Evolutionary conservation across 1,140 invertebrate species (phyloP).

Genomic region (Nebria ingens): DNA sequence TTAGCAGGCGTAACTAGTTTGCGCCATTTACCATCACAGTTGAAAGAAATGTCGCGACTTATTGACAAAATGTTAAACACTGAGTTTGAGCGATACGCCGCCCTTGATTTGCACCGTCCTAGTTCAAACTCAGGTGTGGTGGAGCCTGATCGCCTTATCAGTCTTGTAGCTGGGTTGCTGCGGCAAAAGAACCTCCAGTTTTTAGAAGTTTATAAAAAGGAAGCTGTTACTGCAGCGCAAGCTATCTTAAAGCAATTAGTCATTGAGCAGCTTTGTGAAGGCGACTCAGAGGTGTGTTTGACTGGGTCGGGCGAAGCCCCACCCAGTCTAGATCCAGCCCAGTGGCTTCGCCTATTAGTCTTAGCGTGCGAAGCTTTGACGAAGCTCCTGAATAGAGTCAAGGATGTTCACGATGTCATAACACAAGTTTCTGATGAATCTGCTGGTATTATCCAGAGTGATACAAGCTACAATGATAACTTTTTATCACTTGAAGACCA

Average conservation of each 20-base stretch:
- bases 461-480: constrained; percentile 48
- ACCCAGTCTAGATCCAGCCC: constrained; percentile 52
- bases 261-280: constrained; percentile 65
- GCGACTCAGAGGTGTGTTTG: constrained; percentile 49
- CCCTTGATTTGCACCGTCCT: constrained; percentile 84
- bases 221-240: constrained; percentile 80
- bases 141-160: constrained; percentile 76
- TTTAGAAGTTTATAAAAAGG: constrained; percentile 79
- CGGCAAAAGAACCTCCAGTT: constrained; percentile 79
- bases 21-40: constrained; percentile 87
- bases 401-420: constrained; percentile 66
- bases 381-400: constrained; percentile 47
- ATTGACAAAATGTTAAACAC: constrained; percentile 95
- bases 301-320: constrained; percentile 58
- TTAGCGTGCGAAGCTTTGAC: constrained; percentile 59
- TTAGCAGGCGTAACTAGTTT: constrained; percentile 87
- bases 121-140: constrained; percentile 49
- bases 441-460: constrained; percentile 35
- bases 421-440: constrained; percentile 48
- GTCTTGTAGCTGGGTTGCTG: constrained; percentile 81
- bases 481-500: constrained; percentile 62
- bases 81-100: constrained; percentile 88
- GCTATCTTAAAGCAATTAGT: constrained; percentile 81
- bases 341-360: constrained; percentile 71
- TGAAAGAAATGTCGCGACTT: constrained; percentile 92